Conservation (phyloP, 2,113 vertebrate species). For the Coturnix japonica region DNA sequence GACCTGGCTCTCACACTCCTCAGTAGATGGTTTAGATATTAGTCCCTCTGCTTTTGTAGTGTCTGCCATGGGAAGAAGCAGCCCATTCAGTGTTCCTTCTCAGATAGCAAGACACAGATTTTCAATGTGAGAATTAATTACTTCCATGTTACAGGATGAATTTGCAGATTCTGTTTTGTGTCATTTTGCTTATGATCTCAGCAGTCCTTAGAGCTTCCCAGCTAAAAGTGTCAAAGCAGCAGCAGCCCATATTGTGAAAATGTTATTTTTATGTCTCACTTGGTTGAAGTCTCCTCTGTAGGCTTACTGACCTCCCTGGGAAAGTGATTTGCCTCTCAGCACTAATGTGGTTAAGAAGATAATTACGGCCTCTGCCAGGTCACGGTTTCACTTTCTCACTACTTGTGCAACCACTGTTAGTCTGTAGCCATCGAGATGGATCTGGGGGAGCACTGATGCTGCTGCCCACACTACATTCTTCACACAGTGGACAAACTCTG, state of each 20-base stretch:
- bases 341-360: neutral
- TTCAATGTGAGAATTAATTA: neutral
- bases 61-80: neutral
- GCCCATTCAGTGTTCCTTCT: neutral
- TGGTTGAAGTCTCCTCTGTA: neutral
- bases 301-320: neutral
- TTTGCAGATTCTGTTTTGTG: neutral
- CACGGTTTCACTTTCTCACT: neutral
- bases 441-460: neutral
- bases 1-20: neutral
- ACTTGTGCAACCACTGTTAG: neutral
- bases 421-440: neutral
- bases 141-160: neutral
- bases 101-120: neutral
- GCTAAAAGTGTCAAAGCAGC: neutral
- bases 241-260: neutral
- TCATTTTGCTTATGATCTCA: neutral
- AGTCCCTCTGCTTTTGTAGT: neutral
- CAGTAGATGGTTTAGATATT: neutral
- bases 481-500: neutral
- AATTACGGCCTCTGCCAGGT: neutral
- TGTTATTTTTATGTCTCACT: neutral
- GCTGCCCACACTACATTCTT: neutral
- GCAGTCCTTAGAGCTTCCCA: neutral
- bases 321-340: neutral